Base-by-base conservation (phyloP, 2,797 vertebrate species). In the Xenops minutus region DNA sequence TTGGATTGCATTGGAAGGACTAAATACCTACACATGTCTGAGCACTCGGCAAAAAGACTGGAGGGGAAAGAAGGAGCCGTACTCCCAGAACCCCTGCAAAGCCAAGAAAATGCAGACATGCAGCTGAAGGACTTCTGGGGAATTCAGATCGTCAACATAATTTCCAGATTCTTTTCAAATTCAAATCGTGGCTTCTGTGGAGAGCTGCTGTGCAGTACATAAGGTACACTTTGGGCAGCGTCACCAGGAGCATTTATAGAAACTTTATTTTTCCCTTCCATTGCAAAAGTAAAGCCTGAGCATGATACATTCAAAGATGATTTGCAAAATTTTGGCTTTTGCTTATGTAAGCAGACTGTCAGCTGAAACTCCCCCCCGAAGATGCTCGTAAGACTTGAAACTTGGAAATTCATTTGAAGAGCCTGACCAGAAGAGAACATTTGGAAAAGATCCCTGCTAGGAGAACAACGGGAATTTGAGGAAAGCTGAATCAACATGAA, bases 151-250 rank as follows among this genome's bases (percentile, higher is more conserved):
- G 72, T 85, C 93, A 94, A 92, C 71, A 77, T 74, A 44, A 92
- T 93, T 91, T 95, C 92, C 64, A 79, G 95, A 94, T 87, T 80
- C 83, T 87, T 96, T 97, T 96, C 89, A 95, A 92, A 96, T 92
- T 96, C 89, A 94, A 92, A 95, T 94, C 79, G 59, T 67, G 76
- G 85, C 71, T 94, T 96, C 89, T 95, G 89, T 62, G 44, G 63
- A 81, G 85, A 85, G 87, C 73, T 78, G 89, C 73, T 88, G 91
- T 85, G 44, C 62, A 88, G 91, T 89, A 93, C 85, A 88, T 30
- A 75, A 93, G 93, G 91, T 89, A 91, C 86, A 68, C 81, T 91
- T 76, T 27, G 92, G 83, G 83, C 76, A 94, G 82, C 52, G 2
- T 96, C 89, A 96, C 85, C 82, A 83, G 77, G 52, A 89, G 73